A percentile compares a stretch with the other conserved stretches of the same genome.
Evolutionary conservation across 1,140 invertebrate species (phyloP).

Genomic region (Lepidurus arcticus): DNA sequence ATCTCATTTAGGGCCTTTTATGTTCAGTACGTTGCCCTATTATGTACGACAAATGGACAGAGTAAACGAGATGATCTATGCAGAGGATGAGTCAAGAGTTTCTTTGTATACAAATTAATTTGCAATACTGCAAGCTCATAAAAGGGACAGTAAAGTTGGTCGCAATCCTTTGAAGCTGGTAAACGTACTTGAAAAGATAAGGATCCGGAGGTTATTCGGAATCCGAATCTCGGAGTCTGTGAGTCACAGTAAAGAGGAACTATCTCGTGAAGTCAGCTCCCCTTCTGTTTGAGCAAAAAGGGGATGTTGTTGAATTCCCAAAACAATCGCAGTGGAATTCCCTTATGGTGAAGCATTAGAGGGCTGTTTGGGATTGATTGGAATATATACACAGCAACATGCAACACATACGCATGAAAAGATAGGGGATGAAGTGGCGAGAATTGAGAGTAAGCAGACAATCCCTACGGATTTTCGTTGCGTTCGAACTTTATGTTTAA

Average conservation of each 20-base stretch:
- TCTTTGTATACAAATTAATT: not conserved
- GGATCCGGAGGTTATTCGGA: not conserved
- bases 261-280: not conserved
- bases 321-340: constrained; percentile 13
- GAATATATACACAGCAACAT: not conserved
- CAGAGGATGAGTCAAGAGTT: not conserved
- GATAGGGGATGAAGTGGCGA: not conserved
- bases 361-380: constrained; percentile 5
- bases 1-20: not conserved
- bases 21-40: not conserved
- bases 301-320: constrained; percentile 9
- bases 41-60: not conserved
- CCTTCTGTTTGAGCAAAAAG: not conserved
- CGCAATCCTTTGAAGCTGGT: constrained; percentile 1
- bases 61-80: not conserved
- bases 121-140: not conserved
- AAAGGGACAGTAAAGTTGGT: not conserved
- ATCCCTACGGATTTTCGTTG: not conserved
- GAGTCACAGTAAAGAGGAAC: not conserved
- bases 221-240: not conserved
- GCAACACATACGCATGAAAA: not conserved
- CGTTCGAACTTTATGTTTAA: not conserved
- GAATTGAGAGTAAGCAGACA: not conserved
- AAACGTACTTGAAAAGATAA: not conserved
- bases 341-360: constrained; percentile 19